phyloP scores from a whole-genome alignment of 1,140 invertebrate genomes.

The Rhysida immarginata region DNA sequence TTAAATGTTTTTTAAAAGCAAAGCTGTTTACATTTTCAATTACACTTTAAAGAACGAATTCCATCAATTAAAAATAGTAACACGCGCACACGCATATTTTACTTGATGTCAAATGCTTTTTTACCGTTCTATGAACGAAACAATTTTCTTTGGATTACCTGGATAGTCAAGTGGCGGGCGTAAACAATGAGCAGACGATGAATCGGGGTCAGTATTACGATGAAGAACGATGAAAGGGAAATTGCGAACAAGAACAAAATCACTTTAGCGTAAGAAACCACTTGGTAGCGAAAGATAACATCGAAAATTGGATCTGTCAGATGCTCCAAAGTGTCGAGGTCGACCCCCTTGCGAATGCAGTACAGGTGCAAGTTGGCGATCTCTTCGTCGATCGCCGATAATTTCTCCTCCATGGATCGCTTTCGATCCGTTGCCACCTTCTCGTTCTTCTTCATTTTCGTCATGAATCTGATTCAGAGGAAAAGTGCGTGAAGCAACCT shows the following conservation, averaged over 20 bases:
- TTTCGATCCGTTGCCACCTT: no score
- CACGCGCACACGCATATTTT: no score
- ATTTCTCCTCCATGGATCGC: background rate
- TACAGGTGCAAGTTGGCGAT: background rate
- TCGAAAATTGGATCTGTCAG: background rate
- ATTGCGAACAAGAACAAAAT: background rate
- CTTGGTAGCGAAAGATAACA: background rate
- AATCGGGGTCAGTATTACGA: background rate
- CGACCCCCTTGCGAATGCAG: background rate
- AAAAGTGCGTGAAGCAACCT: no score
- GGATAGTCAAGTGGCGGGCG: background rate
- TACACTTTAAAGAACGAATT: no score
- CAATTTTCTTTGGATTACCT: no score
- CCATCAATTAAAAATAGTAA: no score
- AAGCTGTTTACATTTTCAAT: no score
- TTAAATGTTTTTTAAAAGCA: no score
- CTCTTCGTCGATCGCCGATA: background rate
- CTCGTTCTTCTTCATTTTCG: no score
- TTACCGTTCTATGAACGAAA: no score
- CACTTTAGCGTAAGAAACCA: background rate
- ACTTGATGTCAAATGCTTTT: no score
- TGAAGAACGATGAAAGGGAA: background rate
- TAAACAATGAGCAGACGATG: background rate
- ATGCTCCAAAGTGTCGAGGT: background rate
- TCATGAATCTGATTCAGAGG: no score